Conservation (phyloP, 1,140 invertebrate genomes). For the Metopolophium dirhodum region DNA sequence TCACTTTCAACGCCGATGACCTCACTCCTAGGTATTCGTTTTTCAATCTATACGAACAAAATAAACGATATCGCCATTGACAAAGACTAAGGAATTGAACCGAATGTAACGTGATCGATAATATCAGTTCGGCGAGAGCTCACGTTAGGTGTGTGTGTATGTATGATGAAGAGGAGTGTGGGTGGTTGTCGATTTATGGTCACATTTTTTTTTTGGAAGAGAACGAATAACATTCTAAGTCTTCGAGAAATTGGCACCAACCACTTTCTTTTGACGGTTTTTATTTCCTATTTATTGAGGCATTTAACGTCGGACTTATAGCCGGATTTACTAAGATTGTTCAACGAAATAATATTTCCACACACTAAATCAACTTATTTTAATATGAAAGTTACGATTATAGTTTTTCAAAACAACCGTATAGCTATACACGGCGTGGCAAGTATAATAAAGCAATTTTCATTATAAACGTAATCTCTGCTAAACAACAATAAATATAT, state of each 20-base stretch:
- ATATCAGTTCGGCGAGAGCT: background rate
- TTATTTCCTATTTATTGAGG: background rate
- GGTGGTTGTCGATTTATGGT: slow-evolving; percentile 14
- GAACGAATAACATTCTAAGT: background rate
- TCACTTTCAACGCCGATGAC: background rate
- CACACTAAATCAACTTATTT: background rate
- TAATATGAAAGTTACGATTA: background rate
- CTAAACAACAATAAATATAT: background rate
- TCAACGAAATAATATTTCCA: background rate
- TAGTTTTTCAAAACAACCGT: background rate
- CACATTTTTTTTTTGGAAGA: background rate
- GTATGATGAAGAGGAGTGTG: background rate
- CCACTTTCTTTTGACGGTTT: background rate
- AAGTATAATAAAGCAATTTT: background rate
- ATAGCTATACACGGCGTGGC: background rate
- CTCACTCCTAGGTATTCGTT: background rate
- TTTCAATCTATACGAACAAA: background rate
- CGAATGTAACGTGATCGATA: background rate
- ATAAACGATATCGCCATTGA: background rate
- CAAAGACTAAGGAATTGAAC: background rate
- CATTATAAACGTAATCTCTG: background rate
- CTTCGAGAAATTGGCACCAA: slow-evolving; percentile 20
- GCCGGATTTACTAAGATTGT: background rate
- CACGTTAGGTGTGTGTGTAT: background rate
- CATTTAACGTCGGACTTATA: background rate